A percentile compares a stretch with the other conserved stretches of the same genome.
Evolutionary conservation across 1,140 invertebrate genomes (phyloP).

Genomic region (Caenorhabditis tropicalis): DNA sequence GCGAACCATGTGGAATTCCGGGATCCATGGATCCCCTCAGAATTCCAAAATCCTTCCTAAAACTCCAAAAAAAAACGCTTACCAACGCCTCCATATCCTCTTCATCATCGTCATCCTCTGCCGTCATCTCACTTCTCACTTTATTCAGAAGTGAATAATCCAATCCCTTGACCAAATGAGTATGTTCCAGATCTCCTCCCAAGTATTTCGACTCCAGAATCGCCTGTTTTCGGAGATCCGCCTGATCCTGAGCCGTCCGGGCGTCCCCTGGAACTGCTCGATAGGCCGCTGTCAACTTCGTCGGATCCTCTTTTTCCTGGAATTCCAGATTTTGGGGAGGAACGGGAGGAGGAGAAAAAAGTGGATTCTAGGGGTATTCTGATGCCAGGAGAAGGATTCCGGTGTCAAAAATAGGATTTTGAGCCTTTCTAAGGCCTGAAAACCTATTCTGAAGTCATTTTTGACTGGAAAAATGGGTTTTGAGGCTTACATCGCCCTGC

Average conservation of each 20-base stretch:
- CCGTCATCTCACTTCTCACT: constrained; percentile 82
- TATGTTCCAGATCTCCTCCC: constrained; percentile 99
- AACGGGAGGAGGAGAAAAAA: too few relatives aligned
- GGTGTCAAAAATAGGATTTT: too few relatives aligned
- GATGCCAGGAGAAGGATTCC: too few relatives aligned
- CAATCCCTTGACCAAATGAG: constrained; percentile 98
- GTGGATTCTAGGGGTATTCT: too few relatives aligned
- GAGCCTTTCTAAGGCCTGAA: too few relatives aligned
- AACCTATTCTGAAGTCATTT: too few relatives aligned
- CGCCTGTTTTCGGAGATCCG: constrained; percentile 90
- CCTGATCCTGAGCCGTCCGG: constrained; percentile 78
- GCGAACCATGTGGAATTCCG: too few relatives aligned
- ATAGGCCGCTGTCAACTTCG: constrained; percentile 52
- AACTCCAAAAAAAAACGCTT: too few relatives aligned
- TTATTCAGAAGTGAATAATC: constrained; percentile 99
- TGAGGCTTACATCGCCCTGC: constrained; percentile 78
- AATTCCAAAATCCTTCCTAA: too few relatives aligned
- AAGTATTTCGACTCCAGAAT: constrained; percentile 99
- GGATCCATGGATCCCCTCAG: too few relatives aligned
- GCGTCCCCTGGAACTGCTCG: constrained; percentile 53
- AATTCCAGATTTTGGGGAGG: too few relatives aligned
- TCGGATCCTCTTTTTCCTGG: constrained; percentile 34
- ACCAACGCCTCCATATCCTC: constrained; percentile 76
- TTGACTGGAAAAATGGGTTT: too few relatives aligned
- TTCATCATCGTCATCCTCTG: constrained; percentile 84